A percentile compares a stretch with the other conserved stretches of the same genome.
Evolutionary conservation across 23 tunicate genomes (phyloP).

Genomic region (Oikopleura dioica): DNA sequence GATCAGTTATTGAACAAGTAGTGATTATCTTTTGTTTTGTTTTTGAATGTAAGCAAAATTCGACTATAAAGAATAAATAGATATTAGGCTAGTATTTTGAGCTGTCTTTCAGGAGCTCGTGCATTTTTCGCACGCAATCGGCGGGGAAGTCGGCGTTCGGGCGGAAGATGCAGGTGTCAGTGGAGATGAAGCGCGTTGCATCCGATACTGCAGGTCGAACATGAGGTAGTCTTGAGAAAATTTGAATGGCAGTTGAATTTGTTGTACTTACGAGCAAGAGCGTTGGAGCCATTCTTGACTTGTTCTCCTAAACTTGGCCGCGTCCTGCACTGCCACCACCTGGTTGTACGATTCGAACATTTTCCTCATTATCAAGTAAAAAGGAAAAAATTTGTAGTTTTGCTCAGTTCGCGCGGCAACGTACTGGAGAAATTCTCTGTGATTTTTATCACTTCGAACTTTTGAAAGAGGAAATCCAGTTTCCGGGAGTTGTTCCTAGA

Average conservation of each 20-base stretch:
- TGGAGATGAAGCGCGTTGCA: background rate
- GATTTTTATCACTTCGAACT: background rate
- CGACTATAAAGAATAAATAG: too few relatives aligned
- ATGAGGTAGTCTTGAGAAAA: background rate
- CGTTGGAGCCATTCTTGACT: background rate
- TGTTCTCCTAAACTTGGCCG: background rate
- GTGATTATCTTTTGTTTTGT: too few relatives aligned
- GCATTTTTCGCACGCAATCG: too few relatives aligned
- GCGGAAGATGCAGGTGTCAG: background rate
- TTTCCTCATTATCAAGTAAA: background rate
- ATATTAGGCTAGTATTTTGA: too few relatives aligned
- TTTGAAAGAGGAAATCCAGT: slow-evolving; percentile 1
- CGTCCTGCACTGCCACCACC: background rate
- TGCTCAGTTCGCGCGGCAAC: background rate
- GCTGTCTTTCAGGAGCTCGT: too few relatives aligned
- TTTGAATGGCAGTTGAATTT: background rate
- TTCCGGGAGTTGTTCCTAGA: slow-evolving; percentile 10
- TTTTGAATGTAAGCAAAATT: too few relatives aligned
- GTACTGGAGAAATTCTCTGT: background rate
- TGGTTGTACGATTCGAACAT: background rate
- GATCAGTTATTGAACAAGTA: too few relatives aligned
- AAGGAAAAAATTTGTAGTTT: background rate
- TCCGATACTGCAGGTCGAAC: background rate
- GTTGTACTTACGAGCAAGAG: background rate
- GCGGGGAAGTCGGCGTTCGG: background rate